Conservation (phyloP, 2,113 vertebrate species). For the Leptobrachium ailaonicum region DNA sequence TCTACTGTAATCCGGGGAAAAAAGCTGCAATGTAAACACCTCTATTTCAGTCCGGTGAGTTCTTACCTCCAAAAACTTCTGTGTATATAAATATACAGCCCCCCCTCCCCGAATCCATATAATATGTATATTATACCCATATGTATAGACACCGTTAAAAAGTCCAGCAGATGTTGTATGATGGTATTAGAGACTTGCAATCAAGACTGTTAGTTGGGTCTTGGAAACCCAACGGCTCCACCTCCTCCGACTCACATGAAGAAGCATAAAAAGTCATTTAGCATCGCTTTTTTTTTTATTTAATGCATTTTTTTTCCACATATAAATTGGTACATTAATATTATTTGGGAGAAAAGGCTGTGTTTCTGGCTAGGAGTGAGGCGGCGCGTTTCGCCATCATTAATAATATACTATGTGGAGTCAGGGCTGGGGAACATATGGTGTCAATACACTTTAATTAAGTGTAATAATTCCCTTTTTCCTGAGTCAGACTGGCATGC, state of each 20-base stretch:
- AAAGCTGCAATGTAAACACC: too few relatives aligned
- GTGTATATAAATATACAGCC: too few relatives aligned
- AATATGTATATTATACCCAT: too few relatives aligned
- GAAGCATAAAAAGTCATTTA: conserved; percentile 7
- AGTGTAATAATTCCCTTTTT: conserved; percentile 83
- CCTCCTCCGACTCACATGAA: neutral
- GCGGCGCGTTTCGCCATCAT: conserved; percentile 58
- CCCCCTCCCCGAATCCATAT: too few relatives aligned
- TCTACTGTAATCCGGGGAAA: too few relatives aligned
- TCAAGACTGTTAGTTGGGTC: neutral
- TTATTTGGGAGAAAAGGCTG: neutral
- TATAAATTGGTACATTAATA: conserved; percentile 24
- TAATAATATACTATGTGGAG: conserved; percentile 64
- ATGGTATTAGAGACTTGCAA: neutral
- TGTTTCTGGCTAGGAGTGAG: conserved; percentile 18
- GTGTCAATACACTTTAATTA: conserved; percentile 88
- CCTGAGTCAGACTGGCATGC: conserved; percentile 74
- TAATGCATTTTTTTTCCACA: neutral
- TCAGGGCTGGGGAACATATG: conserved; percentile 75
- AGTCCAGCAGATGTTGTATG: too few relatives aligned
- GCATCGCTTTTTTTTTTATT: neutral
- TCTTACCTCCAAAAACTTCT: too few relatives aligned
- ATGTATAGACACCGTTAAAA: too few relatives aligned
- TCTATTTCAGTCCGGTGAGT: too few relatives aligned
- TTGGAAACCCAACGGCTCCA: neutral